Base-by-base conservation (phyloP, 2,888 invertebrate species). In the Taphrorychus bicolor region DNA sequence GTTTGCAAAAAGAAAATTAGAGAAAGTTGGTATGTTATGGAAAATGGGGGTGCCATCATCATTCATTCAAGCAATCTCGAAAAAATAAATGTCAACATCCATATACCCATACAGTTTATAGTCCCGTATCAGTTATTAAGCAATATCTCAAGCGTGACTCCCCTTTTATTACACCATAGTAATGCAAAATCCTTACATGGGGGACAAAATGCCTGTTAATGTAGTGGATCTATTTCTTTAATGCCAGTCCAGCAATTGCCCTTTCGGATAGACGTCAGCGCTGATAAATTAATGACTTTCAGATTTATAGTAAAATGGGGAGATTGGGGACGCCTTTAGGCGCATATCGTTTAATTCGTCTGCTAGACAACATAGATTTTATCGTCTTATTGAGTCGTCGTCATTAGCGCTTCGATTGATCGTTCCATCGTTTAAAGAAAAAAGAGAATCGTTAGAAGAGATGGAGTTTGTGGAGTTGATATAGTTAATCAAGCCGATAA, bases 261-360 rank as follows among this genome's bases (percentile, higher is more conserved):
- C 45, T 45, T 45, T 45, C 17, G 14, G 45, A 45, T 45, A 14
- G 45, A 7, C 17, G 45, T 45, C 45, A 5, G 11, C 14, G 14
- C 5, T 45, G 45, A 14, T 9, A 14, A 45, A 45, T 45, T 45
- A 45, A 45, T 45, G 45, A 5, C 45, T 45, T 45, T 45, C 45
- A 45, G 45, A 45, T 45, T 45, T 45, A 45, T 45, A 45, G 45
- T 45, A 45, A 45, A 45, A 45, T 45, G 45, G 45, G 32, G 45
- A 0, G 17, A 17, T 7, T 17, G 17, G 45, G 14, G 45, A 16
- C 16, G 45, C 45, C 32, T 32, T 9, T 32, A 32, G 32, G 11
- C 32, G 32, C 32, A 32, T 32, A 32, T 32, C 32, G 32, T 32
- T 32, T 32, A 32, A 32, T 32, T 11, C 32, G 2, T 32, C 11